Evolutionary conservation across 1,140 invertebrate genomes (phyloP).

Genomic region (Manduca sexta): DNA sequence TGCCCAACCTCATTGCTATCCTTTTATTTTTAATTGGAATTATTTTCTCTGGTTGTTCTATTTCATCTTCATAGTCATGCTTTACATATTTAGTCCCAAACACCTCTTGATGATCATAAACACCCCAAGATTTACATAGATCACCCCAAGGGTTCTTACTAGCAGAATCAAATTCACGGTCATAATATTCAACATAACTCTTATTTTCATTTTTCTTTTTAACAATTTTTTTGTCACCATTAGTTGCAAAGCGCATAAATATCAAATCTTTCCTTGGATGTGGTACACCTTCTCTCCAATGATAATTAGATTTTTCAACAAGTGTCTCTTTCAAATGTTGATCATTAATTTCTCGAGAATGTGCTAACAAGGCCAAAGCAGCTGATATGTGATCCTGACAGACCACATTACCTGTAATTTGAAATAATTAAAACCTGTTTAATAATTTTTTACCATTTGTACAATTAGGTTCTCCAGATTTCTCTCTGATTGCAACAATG

Average conservation of each 20-base stretch:
- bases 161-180: constrained; percentile 42
- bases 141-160: constrained; percentile 83
- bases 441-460: too few species aligned
- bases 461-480: too few species aligned
- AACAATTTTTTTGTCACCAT: constrained; percentile 54
- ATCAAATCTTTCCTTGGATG: constrained; percentile 80
- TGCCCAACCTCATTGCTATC: constrained; percentile 60
- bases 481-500: too few species aligned
- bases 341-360: constrained; percentile 65
- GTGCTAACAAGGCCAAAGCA: constrained; percentile 77
- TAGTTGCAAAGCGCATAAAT: constrained; percentile 82
- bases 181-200: constrained; percentile 67
- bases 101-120: constrained; percentile 75
- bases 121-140: constrained; percentile 79
- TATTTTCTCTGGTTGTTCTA: constrained; percentile 20
- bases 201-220: constrained; percentile 77
- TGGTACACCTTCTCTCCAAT: constrained; percentile 82
- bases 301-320: constrained; percentile 59
- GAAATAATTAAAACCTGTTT: neutral
- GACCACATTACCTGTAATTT: constrained; percentile 80
- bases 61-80: constrained; percentile 31
- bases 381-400: constrained; percentile 82
- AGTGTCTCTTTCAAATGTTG: constrained; percentile 54
- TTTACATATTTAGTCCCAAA: constrained; percentile 56
- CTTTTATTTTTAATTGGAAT: constrained; percentile 51